Evolutionary conservation across 2,797 vertebrate species (phyloP).

Genomic region (Capromys pilorides): DNA sequence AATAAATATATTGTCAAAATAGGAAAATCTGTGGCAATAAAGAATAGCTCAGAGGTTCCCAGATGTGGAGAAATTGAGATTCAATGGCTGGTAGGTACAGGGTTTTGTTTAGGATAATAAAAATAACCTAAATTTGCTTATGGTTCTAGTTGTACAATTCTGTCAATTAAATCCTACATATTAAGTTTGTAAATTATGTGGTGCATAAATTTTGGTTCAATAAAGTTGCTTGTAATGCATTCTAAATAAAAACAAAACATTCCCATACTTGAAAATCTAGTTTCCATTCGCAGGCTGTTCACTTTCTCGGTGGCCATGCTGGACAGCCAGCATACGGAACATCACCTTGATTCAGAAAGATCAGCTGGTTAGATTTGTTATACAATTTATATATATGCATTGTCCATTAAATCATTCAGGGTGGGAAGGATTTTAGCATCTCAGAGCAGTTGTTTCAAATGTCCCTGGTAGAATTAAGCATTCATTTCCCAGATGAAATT

Average conservation of each 20-base stretch:
- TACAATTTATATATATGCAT: not conserved
- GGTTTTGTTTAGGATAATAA: not conserved
- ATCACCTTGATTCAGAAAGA: not conserved
- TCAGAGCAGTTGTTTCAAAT: not conserved
- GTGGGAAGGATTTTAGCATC: not conserved
- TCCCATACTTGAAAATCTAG: not conserved
- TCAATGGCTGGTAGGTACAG: not conserved
- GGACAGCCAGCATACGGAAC: not conserved
- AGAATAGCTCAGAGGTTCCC: not conserved
- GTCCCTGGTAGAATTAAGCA: not conserved
- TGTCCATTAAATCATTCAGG: not conserved
- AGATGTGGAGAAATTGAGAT: not conserved
- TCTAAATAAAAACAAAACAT: not conserved
- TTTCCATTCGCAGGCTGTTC: not conserved
- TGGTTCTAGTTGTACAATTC: not conserved
- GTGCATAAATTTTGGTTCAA: not conserved
- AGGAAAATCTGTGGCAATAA: not conserved
- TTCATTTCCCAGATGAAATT: conserved; percentile 36
- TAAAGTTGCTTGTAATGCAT: not conserved
- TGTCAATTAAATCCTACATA: not conserved
- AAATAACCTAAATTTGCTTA: not conserved
- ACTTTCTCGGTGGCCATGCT: not conserved
- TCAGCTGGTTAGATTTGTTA: not conserved
- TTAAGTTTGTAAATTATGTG: not conserved
- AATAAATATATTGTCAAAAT: not conserved